Evolutionary conservation across 2,113 vertebrate species (phyloP), one percentile per base, ranked within the genome.

Genomic region (Chloebia gouldiae): DNA sequence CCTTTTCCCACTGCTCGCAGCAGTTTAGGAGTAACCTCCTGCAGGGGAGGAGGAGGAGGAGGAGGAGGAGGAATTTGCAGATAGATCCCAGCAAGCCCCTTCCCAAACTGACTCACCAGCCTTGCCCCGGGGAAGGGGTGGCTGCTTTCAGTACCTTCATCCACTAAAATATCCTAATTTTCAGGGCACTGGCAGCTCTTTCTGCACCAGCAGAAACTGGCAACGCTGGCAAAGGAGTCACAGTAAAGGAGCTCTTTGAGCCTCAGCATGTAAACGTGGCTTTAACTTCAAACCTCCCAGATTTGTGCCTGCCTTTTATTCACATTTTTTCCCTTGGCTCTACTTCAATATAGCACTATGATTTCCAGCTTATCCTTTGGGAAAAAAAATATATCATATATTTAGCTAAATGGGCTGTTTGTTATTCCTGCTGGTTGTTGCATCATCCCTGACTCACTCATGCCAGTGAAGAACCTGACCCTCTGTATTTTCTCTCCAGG

Each of bases 361-460:
- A 78, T 83, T 92, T 88, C 92, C 90, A 96, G 76, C 85, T 60
- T 79, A 84, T 53, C 85, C 82, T 90, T 82, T 40, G 14, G 47
- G 90, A 35, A 15, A 13, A 35, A 47, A 9, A 39, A 5, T 28
- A 15, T 72, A 1, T 76, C 8, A 44, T 76, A 59, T 70, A 88
- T 93, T 92, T 73, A 90, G 71, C 68, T 86, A 83, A 93, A 92
- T 10, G 45, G 88, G 61, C 60, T 69, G 17, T 88, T 95, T 94
- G 69, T 68, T 79, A 86, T 53, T 77, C 76, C 85, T 60, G 72
- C 35, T 83, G 0, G 0, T 35, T 73, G 72, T 42, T 83, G 88
- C 20, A 11, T 94, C 91, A 89, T 23, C 60, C 71, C 86, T 77
- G 82, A 94, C 47, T 71, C 61, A 73, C 42, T 93, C 44, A 28